Base-by-base conservation (phyloP, 2,113 vertebrate species). In the Leuciscus idus region DNA sequence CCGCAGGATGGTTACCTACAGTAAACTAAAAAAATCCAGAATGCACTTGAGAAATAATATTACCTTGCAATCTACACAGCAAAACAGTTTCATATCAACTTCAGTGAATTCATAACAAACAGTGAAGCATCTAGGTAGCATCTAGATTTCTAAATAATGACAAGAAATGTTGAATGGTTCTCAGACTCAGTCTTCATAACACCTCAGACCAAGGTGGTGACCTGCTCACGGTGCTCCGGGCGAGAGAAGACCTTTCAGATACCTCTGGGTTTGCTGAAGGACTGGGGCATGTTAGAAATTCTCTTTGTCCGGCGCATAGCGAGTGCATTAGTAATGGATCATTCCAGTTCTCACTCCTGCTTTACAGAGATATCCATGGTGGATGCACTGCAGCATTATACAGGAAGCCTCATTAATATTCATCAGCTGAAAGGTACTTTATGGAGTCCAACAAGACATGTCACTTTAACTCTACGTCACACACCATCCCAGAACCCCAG, bases 341-440 rank as follows among this genome's bases (percentile, higher is more conserved):
- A 87, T 73, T 81, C 66, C 74, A 59, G 26, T 61, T 66, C 74
- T 64, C 30, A 59, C 46, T 80, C n/a, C 36, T 55, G 76, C 43
- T 64, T 52, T 64, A 48, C 72, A 78, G 36, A 84, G 74, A 61
- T 75, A 55, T 77, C 74, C 85, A 84, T 13, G 4, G 26, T 36
- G 13, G 64, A 80, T 64, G n/a, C 59, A 43, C 81, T 33, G 57
- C 77, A 28, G 46, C 39, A 82, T 70, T 62, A 88, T 84, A 83
- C 87, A 79, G 28, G 70, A 43, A 75, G 52, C 33, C 17, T 62
- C 75, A 83, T 81, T 83, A 87, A 84, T 84, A 87, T 87, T 84
- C 52, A 80, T 87, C 9, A 50, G 75, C 28, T 50, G 70, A 78
- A 68, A 64, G 50, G 81, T 61, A 55, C 48, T 83, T 82, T 78